Evolutionary conservation across 2,888 invertebrate species (phyloP).

Genomic region (Ephialtes manifestator): DNA sequence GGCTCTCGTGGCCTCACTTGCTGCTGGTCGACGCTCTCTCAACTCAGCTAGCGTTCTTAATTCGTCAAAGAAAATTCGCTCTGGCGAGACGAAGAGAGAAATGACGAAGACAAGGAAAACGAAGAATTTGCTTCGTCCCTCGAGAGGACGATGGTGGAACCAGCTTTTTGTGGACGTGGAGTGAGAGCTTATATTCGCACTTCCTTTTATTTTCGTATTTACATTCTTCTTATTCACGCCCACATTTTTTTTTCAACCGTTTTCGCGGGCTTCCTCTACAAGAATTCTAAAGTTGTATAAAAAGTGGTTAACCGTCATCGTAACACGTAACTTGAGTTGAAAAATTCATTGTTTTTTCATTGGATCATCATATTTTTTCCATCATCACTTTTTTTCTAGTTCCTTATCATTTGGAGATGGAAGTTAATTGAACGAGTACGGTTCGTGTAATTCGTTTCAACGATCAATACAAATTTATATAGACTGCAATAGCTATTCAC

Average conservation of each 20-base stretch:
- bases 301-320: neutral
- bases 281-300: neutral
- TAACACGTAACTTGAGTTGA: neutral
- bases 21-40: constrained; percentile 42
- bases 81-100: constrained; percentile 28
- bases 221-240: constrained; percentile 53
- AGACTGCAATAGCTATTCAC: constrained; percentile 61
- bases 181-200: constrained; percentile 53
- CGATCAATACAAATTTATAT: constrained; percentile 55
- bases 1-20: constrained; percentile 51
- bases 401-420: constrained; percentile 2
- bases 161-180: constrained; percentile 28
- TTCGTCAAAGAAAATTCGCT: constrained; percentile 80
- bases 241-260: constrained; percentile 14
- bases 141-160: constrained; percentile 32
- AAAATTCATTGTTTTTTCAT: neutral
- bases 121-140: constrained; percentile 50
- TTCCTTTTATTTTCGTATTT: constrained; percentile 65
- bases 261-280: neutral
- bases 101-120: constrained; percentile 20
- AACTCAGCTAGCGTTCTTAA: constrained; percentile 75
- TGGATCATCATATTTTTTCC: constrained; percentile 14
- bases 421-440: constrained; percentile 19
- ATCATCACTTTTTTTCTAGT: neutral
- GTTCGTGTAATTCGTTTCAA: constrained; percentile 22